Evolutionary conservation across 2,888 invertebrate species (phyloP).

Genomic region (Tyria jacobaeae): DNA sequence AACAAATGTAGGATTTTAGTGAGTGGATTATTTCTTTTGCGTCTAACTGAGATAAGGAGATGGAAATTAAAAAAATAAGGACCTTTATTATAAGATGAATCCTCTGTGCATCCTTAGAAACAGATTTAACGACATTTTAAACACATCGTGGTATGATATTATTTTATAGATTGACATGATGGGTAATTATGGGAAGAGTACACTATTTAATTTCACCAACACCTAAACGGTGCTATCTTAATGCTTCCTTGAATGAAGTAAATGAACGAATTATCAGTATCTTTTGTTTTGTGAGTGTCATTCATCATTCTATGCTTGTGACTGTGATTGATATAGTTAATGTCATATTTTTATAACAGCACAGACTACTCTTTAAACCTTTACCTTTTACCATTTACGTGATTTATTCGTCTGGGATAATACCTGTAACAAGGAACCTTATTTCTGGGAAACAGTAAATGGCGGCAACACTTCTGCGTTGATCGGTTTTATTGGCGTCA

Average conservation of each 20-base stretch:
- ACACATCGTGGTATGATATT: background rate
- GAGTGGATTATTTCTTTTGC: too few relatives aligned
- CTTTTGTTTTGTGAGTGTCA: background rate
- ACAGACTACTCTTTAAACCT: background rate
- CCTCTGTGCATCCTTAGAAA: background rate
- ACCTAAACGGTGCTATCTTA: background rate
- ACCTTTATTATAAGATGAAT: background rate
- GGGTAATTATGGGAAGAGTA: background rate
- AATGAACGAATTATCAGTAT: background rate
- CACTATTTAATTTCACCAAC: background rate
- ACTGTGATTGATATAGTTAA: background rate
- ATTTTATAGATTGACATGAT: background rate
- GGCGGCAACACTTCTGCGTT: slow-evolving; percentile 52
- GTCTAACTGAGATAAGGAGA: too few relatives aligned
- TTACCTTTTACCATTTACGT: background rate
- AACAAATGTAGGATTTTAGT: too few relatives aligned
- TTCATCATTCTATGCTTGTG: slow-evolving; percentile 2
- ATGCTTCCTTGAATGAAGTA: background rate
- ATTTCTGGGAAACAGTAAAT: slow-evolving; percentile 24
- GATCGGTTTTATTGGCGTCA: slow-evolving; percentile 75
- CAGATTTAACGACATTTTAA: background rate
- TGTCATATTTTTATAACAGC: background rate
- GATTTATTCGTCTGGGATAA: background rate
- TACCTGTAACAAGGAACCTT: background rate
- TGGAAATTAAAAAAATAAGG: background rate